phyloP scores from a whole-genome alignment of 2,797 vertebrate species.

The Buphagus erythrorhynchus region DNA sequence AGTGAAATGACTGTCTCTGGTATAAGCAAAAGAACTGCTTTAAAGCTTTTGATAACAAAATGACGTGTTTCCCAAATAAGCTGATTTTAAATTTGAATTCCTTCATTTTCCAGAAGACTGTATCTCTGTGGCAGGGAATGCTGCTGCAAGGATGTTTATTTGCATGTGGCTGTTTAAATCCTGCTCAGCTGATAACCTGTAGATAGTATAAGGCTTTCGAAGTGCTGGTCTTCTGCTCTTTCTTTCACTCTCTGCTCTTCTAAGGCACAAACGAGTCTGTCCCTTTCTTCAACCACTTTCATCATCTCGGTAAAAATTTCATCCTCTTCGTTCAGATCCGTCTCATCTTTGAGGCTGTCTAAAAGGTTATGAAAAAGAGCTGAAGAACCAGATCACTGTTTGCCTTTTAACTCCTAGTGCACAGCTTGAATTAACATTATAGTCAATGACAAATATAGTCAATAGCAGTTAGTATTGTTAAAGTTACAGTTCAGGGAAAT shows the following conservation, averaged over 20 bases:
- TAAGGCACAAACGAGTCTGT: conserved; percentile 83
- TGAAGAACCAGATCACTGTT: background rate
- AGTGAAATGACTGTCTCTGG: background rate
- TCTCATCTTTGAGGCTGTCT: conserved; percentile 75
- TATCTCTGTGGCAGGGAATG: background rate
- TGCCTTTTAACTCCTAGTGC: background rate
- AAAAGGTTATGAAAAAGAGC: background rate
- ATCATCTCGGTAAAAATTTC: conserved; percentile 87
- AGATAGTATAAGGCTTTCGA: conserved; percentile 77
- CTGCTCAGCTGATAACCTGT: conserved; percentile 58
- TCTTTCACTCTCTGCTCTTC: conserved; percentile 89
- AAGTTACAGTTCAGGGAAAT: background rate
- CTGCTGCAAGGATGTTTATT: background rate
- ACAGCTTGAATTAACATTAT: background rate
- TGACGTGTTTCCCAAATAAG: background rate
- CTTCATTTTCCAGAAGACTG: background rate
- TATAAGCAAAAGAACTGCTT: background rate
- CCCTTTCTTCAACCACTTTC: conserved; percentile 88
- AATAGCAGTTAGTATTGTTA: background rate
- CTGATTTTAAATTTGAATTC: background rate
- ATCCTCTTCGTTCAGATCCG: conserved; percentile 81
- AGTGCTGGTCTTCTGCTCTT: conserved; percentile 83
- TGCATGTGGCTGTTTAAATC: conserved; percentile 8
- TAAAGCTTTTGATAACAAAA: background rate
- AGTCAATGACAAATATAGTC: background rate